Conservation (phyloP, 2,797 vertebrate genomes). For the Poecilia picta region DNA sequence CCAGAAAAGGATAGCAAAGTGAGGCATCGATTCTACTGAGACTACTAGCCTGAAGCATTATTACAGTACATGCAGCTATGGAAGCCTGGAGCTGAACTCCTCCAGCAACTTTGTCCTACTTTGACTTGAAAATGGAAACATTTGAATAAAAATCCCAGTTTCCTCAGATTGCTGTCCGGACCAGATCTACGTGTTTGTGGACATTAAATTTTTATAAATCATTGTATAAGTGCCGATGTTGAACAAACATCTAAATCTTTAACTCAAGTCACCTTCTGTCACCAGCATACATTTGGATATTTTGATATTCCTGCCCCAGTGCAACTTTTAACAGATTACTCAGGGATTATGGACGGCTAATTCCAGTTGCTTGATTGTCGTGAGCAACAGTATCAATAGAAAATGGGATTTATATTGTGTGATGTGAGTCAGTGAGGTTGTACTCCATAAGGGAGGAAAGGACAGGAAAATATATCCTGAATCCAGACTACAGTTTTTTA, state of each 20-base stretch:
- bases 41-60: conserved; percentile 57
- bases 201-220: neutral
- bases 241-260: neutral
- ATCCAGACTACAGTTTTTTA: neutral
- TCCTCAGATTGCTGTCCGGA: conserved; percentile 1
- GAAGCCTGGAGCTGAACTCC: conserved; percentile 15
- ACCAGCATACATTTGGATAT: neutral
- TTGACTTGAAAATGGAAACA: neutral
- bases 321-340: conserved; percentile 6
- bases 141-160: neutral
- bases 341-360: neutral
- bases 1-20: conserved; percentile 37
- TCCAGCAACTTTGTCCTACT: conserved; percentile 14
- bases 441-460: neutral
- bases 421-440: neutral
- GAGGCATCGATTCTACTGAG: conserved; percentile 39
- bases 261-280: neutral
- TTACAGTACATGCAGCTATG: conserved; percentile 56
- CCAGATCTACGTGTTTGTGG: neutral
- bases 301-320: neutral
- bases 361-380: conserved; percentile 29
- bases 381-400: conserved; percentile 8
- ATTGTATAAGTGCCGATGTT: neutral
- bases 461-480: neutral
- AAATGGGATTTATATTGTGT: neutral